A percentile compares a stretch with the other conserved stretches of the same genome.
Conservation (phyloP, 2,888 invertebrate species). For the Noctua janthina region DNA sequence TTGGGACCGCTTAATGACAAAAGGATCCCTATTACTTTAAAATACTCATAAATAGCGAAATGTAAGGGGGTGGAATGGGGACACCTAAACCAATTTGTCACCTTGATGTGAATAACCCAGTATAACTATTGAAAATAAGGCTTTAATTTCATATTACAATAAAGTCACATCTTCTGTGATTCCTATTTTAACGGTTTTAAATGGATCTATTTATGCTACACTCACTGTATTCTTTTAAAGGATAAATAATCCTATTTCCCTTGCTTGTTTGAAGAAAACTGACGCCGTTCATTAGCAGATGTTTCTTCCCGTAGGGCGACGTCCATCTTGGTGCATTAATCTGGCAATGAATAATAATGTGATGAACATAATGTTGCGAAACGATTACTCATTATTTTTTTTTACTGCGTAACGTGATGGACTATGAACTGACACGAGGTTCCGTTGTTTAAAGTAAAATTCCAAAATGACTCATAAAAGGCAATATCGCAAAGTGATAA, state of each 20-base stretch:
- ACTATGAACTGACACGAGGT: background rate
- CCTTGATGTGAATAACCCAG: too few species aligned
- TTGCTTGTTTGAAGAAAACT: constrained; percentile 73
- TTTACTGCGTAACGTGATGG: background rate
- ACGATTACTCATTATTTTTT: background rate
- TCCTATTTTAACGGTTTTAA: background rate
- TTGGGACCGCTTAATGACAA: background rate
- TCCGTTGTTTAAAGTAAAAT: background rate
- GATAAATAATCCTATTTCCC: constrained; percentile 67
- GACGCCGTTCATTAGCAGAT: constrained; percentile 79
- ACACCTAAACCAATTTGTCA: too few species aligned
- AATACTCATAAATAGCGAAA: background rate
- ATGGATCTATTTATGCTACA: background rate
- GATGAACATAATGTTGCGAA: background rate
- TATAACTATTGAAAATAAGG: background rate
- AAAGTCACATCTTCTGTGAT: background rate
- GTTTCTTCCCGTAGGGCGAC: constrained; percentile 73
- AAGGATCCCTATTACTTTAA: background rate
- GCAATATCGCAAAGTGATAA: background rate
- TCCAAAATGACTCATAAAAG: background rate
- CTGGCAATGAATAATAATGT: constrained; percentile 27
- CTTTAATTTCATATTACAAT: background rate
- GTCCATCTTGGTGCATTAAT: constrained; percentile 79
- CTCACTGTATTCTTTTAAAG: constrained; percentile 64
- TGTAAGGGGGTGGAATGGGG: too few species aligned